Base-by-base conservation (phyloP, 2,113 vertebrate genomes). In the Donacobius atricapilla region DNA sequence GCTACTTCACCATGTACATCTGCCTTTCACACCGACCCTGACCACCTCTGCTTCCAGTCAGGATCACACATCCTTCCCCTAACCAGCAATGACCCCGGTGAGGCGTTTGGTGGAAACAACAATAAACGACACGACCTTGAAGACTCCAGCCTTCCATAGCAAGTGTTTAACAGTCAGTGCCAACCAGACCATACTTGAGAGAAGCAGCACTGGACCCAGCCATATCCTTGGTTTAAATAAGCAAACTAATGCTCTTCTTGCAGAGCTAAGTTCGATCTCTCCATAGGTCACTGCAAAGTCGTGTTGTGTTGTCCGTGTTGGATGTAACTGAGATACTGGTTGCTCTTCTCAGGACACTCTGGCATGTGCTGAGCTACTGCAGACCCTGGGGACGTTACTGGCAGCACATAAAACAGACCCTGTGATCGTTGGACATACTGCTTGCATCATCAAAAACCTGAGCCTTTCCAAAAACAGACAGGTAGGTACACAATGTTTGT, bases 391-490 rank as follows among this genome's bases (percentile, higher is more conserved):
- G 61, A 84, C n/a, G 14, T 96, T 98, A 65, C 96, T 98, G 89
- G 89, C 95, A 54, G 90, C 4, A 21, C 93, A 96, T 54, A 97
- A 89, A 90, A 91, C 80, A 56, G 97, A 97, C 65, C 92, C 97
- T 13, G 92, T 96, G 42, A 89, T 98, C 66, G 87, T 98, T 45
- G 93, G 95, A 69, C 98, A 97, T 69, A 37, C 95, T 85, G 98
- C 98, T 64, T 97, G 89, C 60, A 98, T 98, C 51, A 97, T 98
- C 95, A 89, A 93, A 54, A 89, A 98, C 90, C 63, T 98, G 78
- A 97, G 92, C 53, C 73, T 80, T 81, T 97, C 97, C 54, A 57
- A 93, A 68, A 77, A 81, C 53, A 92, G 76, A 35, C 93, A 97
- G 96, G 97, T 98, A 58, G 40, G 91, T 82, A 50, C 21, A 30